Conservation (phyloP, 2,113 vertebrate genomes). For the Pimephales promelas region DNA sequence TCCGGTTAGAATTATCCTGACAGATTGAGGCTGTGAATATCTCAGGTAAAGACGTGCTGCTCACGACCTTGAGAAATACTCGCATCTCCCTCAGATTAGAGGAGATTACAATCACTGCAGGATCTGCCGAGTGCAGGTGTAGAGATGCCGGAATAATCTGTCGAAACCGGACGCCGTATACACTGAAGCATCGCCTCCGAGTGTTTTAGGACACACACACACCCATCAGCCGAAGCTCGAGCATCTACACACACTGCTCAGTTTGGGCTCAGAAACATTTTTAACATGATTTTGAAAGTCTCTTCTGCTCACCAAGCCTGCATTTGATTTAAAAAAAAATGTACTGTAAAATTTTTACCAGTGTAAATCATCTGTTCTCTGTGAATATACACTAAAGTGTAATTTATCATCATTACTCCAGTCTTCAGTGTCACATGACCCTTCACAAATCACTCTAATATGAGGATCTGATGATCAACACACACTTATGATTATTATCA, state of each 20-base stretch:
- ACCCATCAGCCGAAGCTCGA: neutral
- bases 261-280: too few species aligned
- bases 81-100: constrained; percentile 5
- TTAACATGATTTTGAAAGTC: neutral
- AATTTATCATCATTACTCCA: neutral
- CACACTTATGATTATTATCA: too few species aligned
- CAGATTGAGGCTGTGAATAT: constrained; percentile 21
- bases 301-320: neutral
- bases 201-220: neutral
- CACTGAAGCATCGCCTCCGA: neutral
- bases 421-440: neutral
- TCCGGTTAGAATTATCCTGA: constrained; percentile 6
- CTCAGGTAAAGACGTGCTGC: constrained; percentile 15
- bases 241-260: too few species aligned
- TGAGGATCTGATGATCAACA: too few species aligned
- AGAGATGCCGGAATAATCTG: neutral
- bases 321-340: neutral
- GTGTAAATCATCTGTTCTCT: too few species aligned
- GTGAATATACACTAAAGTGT: neutral
- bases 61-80: neutral
- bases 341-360: neutral
- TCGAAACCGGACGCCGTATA: neutral
- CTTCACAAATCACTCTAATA: neutral
- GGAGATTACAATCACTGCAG: constrained; percentile 6
- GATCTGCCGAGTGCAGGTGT: neutral